These are phyloP conservation scores for Panthera uncia DNA, from an alignment of 2,113 vertebrate species.

Conservation along the genomic window DNA sequence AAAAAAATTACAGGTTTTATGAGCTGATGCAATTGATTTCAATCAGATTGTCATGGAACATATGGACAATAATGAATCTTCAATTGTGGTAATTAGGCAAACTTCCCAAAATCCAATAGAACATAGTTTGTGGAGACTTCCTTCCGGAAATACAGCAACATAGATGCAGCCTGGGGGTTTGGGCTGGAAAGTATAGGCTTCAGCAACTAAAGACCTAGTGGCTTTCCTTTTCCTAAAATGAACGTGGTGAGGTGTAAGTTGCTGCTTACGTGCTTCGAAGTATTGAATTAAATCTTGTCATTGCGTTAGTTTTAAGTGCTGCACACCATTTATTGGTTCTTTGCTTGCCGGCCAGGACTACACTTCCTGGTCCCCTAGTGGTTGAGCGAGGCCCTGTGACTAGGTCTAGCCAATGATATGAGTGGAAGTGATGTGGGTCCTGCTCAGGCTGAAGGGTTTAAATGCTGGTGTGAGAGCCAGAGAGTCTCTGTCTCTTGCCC, in stretches of 20 bases:
- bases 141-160: neutral
- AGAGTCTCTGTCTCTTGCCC: rapidly evolving
- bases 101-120: neutral
- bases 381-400: neutral
- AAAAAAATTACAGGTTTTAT: neutral
- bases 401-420: neutral
- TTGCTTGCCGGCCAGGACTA: neutral
- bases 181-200: neutral
- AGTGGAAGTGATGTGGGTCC: neutral
- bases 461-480: neutral
- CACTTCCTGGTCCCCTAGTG: neutral
- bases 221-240: rapidly evolving
- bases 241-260: rapidly evolving
- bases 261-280: rapidly evolving
- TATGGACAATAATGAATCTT: neutral
- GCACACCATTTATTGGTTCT: rapidly evolving
- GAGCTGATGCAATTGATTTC: neutral
- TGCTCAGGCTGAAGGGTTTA: neutral
- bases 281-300: neutral
- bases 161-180: neutral
- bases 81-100: neutral
- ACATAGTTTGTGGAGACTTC: neutral
- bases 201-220: neutral
- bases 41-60: neutral
- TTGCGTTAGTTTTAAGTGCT: rapidly evolving